Conservation (phyloP, 2,113 vertebrate species). For the Anguilla japonica region DNA sequence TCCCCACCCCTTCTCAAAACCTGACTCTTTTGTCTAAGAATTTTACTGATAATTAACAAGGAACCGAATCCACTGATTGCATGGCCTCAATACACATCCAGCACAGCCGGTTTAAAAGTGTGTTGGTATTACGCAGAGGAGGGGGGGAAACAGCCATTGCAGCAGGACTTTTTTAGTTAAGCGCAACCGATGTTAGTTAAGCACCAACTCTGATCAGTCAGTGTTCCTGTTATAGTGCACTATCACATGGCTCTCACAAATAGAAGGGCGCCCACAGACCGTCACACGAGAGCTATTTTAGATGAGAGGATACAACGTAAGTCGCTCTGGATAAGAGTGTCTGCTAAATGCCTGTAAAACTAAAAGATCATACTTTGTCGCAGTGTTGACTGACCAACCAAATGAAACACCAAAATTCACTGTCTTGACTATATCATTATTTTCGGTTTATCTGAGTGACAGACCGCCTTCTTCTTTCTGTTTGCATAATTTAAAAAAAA, state of each 20-base stretch:
- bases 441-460: too few relatives aligned
- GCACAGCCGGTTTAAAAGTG: neutral
- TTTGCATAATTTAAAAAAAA: too few relatives aligned
- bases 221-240: slow-evolving; percentile 24
- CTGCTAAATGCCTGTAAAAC: too few relatives aligned
- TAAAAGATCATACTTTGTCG: too few relatives aligned
- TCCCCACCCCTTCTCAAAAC: neutral
- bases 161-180: neutral
- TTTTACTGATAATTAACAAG: neutral
- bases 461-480: too few relatives aligned
- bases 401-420: too few relatives aligned
- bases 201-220: slow-evolving; percentile 3
- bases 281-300: slow-evolving; percentile 33
- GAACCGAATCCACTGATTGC: neutral
- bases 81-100: neutral
- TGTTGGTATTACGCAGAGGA: neutral
- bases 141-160: neutral
- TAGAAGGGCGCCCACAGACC: slow-evolving; percentile 28
- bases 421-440: too few relatives aligned
- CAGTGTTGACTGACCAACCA: too few relatives aligned
- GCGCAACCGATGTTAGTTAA: neutral
- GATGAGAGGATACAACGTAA: neutral
- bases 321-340: too few relatives aligned
- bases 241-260: slow-evolving; percentile 49
- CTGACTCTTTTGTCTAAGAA: neutral